phyloP scores from a whole-genome alignment of 2,113 vertebrate genomes.

The Poecile atricapillus region DNA sequence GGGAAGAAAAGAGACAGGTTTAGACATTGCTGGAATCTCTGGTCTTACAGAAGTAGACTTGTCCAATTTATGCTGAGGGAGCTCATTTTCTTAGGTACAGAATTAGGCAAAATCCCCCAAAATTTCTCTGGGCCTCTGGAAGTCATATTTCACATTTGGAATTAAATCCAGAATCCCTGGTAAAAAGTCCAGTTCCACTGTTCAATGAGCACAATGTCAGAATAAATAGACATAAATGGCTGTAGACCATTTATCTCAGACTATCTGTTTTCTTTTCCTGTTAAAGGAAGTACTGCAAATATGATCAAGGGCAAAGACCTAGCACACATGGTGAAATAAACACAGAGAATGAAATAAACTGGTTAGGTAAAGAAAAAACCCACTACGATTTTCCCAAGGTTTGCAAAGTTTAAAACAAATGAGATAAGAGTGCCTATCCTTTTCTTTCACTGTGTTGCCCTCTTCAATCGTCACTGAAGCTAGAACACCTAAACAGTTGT shows the following conservation, averaged over 20 bases:
- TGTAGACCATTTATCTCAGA: neutral
- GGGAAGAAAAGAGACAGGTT: neutral
- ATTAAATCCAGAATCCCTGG: neutral
- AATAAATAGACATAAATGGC: neutral
- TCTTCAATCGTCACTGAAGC: neutral
- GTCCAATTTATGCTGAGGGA: neutral
- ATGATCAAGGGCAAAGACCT: neutral
- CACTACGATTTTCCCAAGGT: neutral
- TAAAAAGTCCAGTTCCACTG: neutral
- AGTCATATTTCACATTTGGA: neutral
- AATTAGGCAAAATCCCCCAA: neutral
- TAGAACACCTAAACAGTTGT: neutral
- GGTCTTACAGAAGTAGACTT: neutral
- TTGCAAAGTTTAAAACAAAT: neutral
- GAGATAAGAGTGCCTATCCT: neutral
- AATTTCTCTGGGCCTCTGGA: neutral
- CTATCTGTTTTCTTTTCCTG: neutral
- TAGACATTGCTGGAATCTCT: neutral
- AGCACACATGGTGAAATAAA: neutral
- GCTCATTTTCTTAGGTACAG: neutral
- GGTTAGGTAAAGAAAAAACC: neutral
- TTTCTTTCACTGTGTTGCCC: neutral
- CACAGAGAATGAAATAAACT: neutral
- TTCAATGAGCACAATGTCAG: neutral
- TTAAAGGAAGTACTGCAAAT: neutral